phyloP scores from a whole-genome alignment of 1,140 invertebrate genomes.

The Bombus picipes region DNA sequence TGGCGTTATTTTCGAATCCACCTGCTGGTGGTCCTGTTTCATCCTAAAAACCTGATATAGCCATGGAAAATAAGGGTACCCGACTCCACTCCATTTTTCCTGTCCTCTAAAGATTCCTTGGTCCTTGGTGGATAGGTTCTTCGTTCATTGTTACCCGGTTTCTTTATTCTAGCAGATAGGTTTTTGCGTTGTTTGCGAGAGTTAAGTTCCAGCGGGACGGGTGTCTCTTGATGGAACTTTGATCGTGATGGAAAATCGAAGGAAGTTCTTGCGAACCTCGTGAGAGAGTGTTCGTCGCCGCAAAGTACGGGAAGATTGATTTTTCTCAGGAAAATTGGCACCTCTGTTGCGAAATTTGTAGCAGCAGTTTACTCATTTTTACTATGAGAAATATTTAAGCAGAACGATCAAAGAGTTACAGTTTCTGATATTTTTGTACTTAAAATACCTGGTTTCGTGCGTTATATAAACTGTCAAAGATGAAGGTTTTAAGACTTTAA shows the following conservation, averaged over 20 bases:
- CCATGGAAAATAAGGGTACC: neutral
- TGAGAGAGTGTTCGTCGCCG: neutral
- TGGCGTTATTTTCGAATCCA: neutral
- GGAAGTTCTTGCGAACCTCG: neutral
- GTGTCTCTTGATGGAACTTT: constrained; percentile 3
- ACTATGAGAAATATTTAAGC: too few species aligned
- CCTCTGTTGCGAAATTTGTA: neutral
- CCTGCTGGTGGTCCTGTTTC: neutral
- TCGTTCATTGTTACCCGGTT: neutral
- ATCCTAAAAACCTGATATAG: neutral
- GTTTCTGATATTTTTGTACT: too few species aligned
- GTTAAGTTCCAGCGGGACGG: neutral
- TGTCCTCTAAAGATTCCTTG: neutral
- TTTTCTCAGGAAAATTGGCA: neutral
- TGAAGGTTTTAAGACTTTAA: too few species aligned
- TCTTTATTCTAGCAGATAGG: neutral
- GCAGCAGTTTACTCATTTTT: neutral
- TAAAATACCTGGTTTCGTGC: too few species aligned
- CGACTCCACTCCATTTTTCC: neutral
- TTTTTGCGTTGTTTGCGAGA: constrained; percentile 2
- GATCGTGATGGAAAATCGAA: neutral
- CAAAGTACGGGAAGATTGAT: neutral
- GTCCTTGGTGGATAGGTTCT: neutral
- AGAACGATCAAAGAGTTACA: too few species aligned
- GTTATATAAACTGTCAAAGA: too few species aligned